Evolutionary conservation across 2,113 vertebrate species (phyloP).

Genomic region (Pantherophis guttatus): DNA sequence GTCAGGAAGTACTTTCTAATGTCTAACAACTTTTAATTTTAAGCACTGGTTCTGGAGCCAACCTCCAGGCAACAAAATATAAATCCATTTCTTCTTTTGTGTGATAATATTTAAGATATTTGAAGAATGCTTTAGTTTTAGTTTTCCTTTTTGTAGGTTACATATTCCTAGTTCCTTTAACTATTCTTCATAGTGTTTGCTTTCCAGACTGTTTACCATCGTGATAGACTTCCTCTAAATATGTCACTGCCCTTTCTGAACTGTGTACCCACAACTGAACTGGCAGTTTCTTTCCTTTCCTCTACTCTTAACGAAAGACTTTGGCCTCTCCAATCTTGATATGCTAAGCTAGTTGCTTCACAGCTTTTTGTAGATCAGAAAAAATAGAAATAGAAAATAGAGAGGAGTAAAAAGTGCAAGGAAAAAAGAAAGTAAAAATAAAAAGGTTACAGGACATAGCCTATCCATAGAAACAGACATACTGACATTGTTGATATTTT

Average conservation of each 20-base stretch:
- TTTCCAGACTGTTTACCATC: background rate
- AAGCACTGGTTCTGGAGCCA: background rate
- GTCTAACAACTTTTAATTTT: background rate
- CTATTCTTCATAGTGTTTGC: background rate
- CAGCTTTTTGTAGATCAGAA: background rate
- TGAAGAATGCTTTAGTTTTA: background rate
- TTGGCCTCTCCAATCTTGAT: background rate
- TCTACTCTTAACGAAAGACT: background rate
- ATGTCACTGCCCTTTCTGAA: background rate
- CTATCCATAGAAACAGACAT: background rate
- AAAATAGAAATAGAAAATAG: background rate
- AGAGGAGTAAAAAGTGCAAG: background rate
- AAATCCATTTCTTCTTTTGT: background rate
- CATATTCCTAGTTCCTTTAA: background rate
- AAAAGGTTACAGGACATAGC: background rate
- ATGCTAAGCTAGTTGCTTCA: background rate
- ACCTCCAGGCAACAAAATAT: background rate
- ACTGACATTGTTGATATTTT: background rate
- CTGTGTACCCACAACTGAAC: background rate
- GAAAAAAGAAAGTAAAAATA: background rate
- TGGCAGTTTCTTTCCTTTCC: background rate
- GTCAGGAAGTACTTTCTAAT: background rate
- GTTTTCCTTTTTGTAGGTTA: background rate
- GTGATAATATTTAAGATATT: background rate
- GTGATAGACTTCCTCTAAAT: background rate